These are phyloP conservation scores for Nasua narica DNA, from an alignment of 2,797 vertebrate species.

Conservation along the genomic window DNA sequence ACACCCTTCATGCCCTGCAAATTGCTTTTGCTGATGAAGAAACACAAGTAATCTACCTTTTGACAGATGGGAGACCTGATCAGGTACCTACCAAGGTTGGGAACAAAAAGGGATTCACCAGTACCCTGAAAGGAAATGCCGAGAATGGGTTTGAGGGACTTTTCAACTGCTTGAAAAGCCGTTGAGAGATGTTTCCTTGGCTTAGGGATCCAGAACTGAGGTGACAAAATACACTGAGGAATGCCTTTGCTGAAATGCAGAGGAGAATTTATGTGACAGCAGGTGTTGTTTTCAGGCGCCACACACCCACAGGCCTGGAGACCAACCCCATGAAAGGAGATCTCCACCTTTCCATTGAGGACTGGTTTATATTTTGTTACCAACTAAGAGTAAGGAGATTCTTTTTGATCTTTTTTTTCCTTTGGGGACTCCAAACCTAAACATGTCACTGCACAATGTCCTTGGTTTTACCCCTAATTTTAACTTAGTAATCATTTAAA, in stretches of 20 bases:
- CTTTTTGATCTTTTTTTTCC: not conserved
- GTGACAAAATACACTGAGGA: not conserved
- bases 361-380: conserved; percentile 22
- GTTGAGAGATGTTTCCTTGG: not conserved
- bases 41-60: conserved; percentile 85
- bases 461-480: conserved; percentile 36
- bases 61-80: conserved; percentile 88
- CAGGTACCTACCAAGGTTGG: conserved; percentile 80
- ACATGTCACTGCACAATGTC: conserved; percentile 48
- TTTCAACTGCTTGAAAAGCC: not conserved
- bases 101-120: not conserved
- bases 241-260: not conserved
- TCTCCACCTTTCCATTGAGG: not conserved
- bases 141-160: not conserved
- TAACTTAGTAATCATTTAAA: conserved; percentile 54
- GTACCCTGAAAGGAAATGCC: not conserved
- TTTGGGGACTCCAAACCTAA: conserved; percentile 49
- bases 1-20: conserved; percentile 85
- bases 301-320: not conserved
- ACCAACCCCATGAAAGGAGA: not conserved
- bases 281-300: not conserved
- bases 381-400: not conserved
- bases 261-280: not conserved
- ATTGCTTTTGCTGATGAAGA: conserved; percentile 84
- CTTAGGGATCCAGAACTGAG: not conserved